Evolutionary conservation across 1,140 invertebrate species (phyloP), one percentile per base, ranked within the genome.

Genomic region (Camponotus floridanus): DNA sequence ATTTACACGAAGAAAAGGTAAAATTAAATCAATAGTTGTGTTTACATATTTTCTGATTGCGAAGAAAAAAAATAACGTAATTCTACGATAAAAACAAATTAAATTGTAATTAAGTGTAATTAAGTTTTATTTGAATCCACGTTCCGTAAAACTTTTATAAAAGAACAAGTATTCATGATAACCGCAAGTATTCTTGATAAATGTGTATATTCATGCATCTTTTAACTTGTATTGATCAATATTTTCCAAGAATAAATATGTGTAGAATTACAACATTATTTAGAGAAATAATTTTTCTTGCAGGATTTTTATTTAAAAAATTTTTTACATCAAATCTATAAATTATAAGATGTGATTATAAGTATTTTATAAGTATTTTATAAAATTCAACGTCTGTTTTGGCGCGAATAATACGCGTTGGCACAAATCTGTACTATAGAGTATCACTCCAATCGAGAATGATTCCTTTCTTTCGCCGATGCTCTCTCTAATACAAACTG

Each of bases 91-190:
- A 59, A 59, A 59, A 59, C 55, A 59, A 59, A 59, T 57, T 39
- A 74, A 61, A 59, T 21, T 39, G 0, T 36, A 73, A 61, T 76
- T 76, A 7, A 9, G 15, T 39, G 0, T 36, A 73, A 76, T 76
- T 42, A 7, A 15, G 21, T 42, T 21, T 76, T 15, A 76, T 61
- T 76, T 61, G 13, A 76, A 76, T 74, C 11, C 33, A 76, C 15
- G 15, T 26, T 42, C 21, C 15, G 21, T 13, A 76, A 18, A 59
- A 59, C 36, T 76, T 36, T 51, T 76, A 7, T 1, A 15, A 13
- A 57, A 74, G 21, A 42, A 26, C 33, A 18, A 39, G 18, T 18
- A 74, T 13, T 21, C 3, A 33, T 3, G 51, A 73, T 57, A 39
- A 33, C 6, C 15, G 13, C 33, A 18, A 39, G 18, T 18, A 74